Conservation (phyloP, 2,888 invertebrate species). For the Sinohyriopsis cumingii region DNA sequence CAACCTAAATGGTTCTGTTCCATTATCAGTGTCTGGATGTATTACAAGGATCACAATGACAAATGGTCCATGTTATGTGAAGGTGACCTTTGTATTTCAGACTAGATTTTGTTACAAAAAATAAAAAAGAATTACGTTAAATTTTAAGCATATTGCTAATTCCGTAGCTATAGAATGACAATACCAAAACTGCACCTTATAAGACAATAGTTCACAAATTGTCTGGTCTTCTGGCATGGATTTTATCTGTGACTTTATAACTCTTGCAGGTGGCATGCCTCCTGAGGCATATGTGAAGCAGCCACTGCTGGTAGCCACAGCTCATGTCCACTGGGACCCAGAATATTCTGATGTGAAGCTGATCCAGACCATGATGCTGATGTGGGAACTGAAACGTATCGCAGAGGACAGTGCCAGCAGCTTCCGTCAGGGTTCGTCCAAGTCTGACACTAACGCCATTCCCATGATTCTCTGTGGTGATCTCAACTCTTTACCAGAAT, state of each 20-base stretch:
- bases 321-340: constrained; percentile 99
- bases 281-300: constrained; percentile 77
- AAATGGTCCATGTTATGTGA: too few species aligned
- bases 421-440: constrained; percentile 20
- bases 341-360: constrained; percentile 99
- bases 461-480: constrained; percentile 97
- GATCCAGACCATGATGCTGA: constrained; percentile 99
- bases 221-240: background rate
- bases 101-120: too few species aligned
- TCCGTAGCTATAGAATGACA: too few species aligned
- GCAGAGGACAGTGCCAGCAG: constrained; percentile 60
- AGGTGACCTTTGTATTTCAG: too few species aligned
- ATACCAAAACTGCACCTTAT: too few species aligned
- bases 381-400: constrained; percentile 89
- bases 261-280: constrained; percentile 75
- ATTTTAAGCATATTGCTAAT: too few species aligned
- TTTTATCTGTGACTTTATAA: constrained; percentile 6
- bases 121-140: too few species aligned
- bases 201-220: too few species aligned
- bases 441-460: constrained; percentile 77
- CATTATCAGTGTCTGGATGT: too few species aligned
- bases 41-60: too few species aligned
- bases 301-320: constrained; percentile 92
- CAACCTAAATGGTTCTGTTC: too few species aligned
- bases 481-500: constrained; percentile 98